Conservation (phyloP, 2,797 vertebrate species). For the Typhlichthys subterraneus region DNA sequence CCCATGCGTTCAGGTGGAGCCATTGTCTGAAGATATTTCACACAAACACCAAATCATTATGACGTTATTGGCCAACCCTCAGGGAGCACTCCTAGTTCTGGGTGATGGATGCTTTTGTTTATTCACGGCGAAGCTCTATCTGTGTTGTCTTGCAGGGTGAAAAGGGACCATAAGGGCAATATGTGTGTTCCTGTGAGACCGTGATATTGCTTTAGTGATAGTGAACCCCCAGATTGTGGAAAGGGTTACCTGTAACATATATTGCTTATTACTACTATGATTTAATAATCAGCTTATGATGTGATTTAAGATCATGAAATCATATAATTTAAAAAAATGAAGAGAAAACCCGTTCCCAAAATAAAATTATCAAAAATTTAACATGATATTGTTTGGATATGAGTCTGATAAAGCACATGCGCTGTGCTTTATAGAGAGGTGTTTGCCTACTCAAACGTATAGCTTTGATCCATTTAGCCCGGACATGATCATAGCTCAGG, state of each 20-base stretch:
- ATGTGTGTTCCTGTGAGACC: background rate
- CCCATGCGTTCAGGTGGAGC: conserved; percentile 34
- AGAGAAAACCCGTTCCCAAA: no score
- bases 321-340: no score
- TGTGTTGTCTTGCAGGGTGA: conserved; percentile 12
- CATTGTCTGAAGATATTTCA: conserved; percentile 26
- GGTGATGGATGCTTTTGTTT: conserved; percentile 42
- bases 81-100: background rate
- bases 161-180: background rate
- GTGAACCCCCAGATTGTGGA: conserved; percentile 36
- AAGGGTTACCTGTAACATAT: conserved; percentile 36
- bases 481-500: conserved; percentile 41
- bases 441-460: conserved; percentile 17
- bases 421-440: conserved; percentile 14
- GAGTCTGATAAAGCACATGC: no score
- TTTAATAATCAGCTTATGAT: no score
- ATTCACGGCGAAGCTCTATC: conserved; percentile 17
- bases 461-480: conserved; percentile 12
- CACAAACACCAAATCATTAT: conserved; percentile 53
- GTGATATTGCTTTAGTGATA: conserved; percentile 4
- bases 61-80: conserved; percentile 41
- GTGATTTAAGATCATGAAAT: no score
- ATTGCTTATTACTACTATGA: conserved; percentile 5
- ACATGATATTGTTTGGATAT: no score
- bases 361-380: no score